Evolutionary conservation across 2,888 invertebrate species (phyloP).

Genomic region (Scaptodrosophila latifasciaeformis): DNA sequence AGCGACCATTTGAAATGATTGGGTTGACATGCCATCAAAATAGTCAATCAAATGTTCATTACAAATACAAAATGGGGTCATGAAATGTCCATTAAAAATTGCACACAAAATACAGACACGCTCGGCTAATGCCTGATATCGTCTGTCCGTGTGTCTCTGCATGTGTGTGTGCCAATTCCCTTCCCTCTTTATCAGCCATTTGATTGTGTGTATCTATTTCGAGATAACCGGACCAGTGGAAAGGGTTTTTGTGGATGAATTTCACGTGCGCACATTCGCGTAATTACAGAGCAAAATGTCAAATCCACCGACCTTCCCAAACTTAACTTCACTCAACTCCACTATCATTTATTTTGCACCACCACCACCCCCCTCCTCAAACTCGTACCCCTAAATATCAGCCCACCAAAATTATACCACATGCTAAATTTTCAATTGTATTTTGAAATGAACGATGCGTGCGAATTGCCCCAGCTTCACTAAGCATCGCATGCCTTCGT

Average conservation of each 20-base stretch:
- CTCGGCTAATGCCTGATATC: neutral
- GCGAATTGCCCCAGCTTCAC: neutral
- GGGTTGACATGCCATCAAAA: slow-evolving; percentile 11
- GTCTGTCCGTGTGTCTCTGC: too few species aligned
- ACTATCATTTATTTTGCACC: too few species aligned
- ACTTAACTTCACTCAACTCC: neutral
- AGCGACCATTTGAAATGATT: too few species aligned
- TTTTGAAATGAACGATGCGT: slow-evolving; percentile 7
- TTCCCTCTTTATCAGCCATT: too few species aligned
- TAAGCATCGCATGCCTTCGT: too few species aligned
- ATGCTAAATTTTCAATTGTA: slow-evolving; percentile 59
- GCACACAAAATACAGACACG: slow-evolving; percentile 34
- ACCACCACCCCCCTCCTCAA: neutral
- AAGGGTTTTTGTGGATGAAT: slow-evolving; percentile 17
- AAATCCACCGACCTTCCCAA: neutral
- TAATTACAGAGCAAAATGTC: slow-evolving; percentile 57
- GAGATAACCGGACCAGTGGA: slow-evolving; percentile 46
- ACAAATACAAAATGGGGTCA: slow-evolving; percentile 41
- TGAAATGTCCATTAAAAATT: slow-evolving; percentile 47
- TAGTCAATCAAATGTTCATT: slow-evolving; percentile 34
- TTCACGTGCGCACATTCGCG: slow-evolving; percentile 46
- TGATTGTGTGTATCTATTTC: neutral
- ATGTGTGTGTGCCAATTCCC: too few species aligned
- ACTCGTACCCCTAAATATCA: neutral
- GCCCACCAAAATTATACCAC: slow-evolving; percentile 7